Evolutionary conservation across 2,113 vertebrate species (phyloP).

Genomic region (Paedocypris sp.): DNA sequence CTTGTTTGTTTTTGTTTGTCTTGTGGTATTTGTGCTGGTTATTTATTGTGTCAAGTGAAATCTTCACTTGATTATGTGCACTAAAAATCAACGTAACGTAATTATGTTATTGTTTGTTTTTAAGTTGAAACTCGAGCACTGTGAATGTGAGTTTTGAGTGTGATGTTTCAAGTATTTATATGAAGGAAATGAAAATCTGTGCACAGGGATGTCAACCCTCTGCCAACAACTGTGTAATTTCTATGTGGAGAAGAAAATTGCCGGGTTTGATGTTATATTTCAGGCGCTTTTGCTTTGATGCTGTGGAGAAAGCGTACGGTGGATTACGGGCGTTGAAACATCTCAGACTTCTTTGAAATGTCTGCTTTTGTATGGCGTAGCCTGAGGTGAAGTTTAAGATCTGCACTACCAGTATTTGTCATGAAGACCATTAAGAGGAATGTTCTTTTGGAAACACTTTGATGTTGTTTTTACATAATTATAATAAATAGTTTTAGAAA

Average conservation of each 20-base stretch:
- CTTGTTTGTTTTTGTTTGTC: neutral
- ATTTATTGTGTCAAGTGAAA: neutral
- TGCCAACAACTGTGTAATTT: constrained; percentile 6
- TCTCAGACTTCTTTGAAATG: neutral
- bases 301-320: neutral
- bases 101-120: neutral
- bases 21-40: neutral
- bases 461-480: neutral
- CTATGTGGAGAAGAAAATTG: constrained; percentile 6
- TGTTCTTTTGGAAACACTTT: neutral
- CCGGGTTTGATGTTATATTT: constrained; percentile 4
- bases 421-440: neutral
- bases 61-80: neutral
- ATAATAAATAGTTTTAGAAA: neutral
- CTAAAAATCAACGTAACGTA: neutral
- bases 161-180: constrained; percentile 1
- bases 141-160: neutral
- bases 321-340: neutral
- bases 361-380: neutral
- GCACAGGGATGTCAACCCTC: neutral
- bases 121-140: neutral
- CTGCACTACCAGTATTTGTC: neutral
- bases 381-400: constrained; percentile 2
- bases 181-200: neutral
- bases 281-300: neutral